Conservation (phyloP, 1,140 invertebrate genomes). For the Hyphantria cunea region DNA sequence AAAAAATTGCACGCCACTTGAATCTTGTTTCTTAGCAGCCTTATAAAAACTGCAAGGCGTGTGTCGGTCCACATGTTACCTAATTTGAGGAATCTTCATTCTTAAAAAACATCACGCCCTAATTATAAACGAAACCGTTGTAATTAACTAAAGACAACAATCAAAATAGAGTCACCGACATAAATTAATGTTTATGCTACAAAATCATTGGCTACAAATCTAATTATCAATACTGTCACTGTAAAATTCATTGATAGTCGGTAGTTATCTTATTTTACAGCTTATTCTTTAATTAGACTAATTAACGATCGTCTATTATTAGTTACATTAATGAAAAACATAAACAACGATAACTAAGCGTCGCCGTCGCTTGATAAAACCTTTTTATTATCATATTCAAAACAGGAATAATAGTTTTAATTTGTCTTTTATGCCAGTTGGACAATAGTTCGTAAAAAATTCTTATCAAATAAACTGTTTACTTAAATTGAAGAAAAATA, state of each 20-base stretch:
- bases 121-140: too few relatives aligned
- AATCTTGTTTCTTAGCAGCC: too few relatives aligned
- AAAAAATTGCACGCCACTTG: too few relatives aligned
- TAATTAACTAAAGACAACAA: too few relatives aligned
- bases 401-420: constrained; percentile 3
- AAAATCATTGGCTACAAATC: neutral
- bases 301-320: constrained; percentile 18
- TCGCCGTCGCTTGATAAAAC: constrained; percentile 4
- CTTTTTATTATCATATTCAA: constrained; percentile 10
- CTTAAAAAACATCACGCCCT: too few relatives aligned
- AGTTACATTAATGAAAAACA: constrained; percentile 15
- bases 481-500: neutral
- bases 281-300: neutral
- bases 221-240: neutral
- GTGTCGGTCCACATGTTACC: too few relatives aligned
- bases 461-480: neutral
- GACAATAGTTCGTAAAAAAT: constrained; percentile 1
- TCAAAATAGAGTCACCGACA: too few relatives aligned
- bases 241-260: too few relatives aligned
- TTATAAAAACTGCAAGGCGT: too few relatives aligned
- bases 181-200: too few relatives aligned
- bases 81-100: too few relatives aligned
- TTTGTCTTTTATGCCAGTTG: constrained; percentile 3
- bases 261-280: too few relatives aligned
- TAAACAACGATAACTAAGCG: constrained; percentile 15